Percentiles rank a stretch among this genome's conserved stretches.
phyloP scores from a whole-genome alignment of 2,113 vertebrate species.

The Onychostruthus taczanowskii region DNA sequence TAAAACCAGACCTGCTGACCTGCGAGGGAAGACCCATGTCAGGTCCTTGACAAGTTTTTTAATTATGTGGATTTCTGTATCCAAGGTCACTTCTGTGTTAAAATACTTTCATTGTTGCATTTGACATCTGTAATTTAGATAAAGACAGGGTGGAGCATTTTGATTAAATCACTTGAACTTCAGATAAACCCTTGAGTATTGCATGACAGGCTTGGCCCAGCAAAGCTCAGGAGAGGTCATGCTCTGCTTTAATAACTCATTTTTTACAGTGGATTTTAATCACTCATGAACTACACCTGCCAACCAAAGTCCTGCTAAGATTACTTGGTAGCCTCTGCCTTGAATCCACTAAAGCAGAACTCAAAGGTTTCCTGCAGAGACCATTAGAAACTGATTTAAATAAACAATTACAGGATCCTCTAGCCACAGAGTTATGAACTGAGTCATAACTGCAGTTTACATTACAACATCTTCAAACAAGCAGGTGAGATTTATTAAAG shows the following conservation, averaged over 20 bases:
- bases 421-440: not conserved
- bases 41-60: not conserved
- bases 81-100: not conserved
- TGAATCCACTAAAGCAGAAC: not conserved
- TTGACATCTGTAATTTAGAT: not conserved
- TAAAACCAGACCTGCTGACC: not conserved
- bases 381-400: not conserved
- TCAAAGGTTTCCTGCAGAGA: not conserved
- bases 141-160: not conserved
- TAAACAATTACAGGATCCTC: not conserved
- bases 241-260: not conserved
- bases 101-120: not conserved
- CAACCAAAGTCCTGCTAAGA: not conserved
- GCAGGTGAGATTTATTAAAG: not conserved
- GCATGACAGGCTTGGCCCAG: not conserved
- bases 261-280: not conserved
- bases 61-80: not conserved
- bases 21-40: fast-evolving
- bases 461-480: not conserved
- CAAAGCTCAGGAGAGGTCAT: not conserved
- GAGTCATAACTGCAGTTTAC: not conserved
- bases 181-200: not conserved
- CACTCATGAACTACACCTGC: not conserved
- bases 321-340: not conserved
- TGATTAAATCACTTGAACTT: not conserved